Conservation (phyloP, 2,113 vertebrate species). For the Silurus glanis region DNA sequence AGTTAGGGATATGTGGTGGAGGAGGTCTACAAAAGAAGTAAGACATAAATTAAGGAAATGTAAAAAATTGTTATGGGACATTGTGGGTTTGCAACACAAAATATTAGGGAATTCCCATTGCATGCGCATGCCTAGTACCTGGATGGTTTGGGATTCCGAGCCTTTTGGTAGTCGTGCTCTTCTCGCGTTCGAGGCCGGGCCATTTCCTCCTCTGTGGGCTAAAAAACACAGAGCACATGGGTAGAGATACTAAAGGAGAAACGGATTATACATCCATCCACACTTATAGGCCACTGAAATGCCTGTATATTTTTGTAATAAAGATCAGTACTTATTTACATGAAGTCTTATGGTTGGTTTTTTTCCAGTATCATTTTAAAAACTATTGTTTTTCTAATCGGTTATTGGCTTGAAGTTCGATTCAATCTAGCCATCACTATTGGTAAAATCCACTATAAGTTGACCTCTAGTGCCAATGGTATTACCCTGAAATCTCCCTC, state of each 20-base stretch:
- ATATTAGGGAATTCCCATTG: background rate
- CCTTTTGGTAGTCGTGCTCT: constrained; percentile 76
- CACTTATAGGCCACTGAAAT: background rate
- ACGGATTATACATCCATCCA: background rate
- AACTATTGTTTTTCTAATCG: too few species aligned
- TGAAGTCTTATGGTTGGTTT: too few species aligned
- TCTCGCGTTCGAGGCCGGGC: constrained; percentile 76
- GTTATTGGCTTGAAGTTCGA: too few species aligned
- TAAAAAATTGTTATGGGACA: background rate
- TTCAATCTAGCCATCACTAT: too few species aligned
- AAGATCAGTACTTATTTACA: too few species aligned
- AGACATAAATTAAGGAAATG: background rate
- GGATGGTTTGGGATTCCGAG: constrained; percentile 75
- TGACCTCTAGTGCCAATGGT: background rate
- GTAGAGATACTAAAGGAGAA: background rate
- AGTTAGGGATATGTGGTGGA: constrained; percentile 67
- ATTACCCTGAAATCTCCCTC: constrained; percentile 84
- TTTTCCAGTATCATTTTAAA: too few species aligned
- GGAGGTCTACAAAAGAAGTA: constrained; percentile 14
- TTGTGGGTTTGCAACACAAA: background rate
- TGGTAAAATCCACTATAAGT: too few species aligned
- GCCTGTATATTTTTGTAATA: too few species aligned
- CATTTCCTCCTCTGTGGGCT: constrained; percentile 72
- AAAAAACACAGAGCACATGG: constrained; percentile 26
- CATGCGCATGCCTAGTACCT: constrained; percentile 68